Base-by-base conservation (phyloP, 2,797 vertebrate genomes). In the Falco peregrinus region DNA sequence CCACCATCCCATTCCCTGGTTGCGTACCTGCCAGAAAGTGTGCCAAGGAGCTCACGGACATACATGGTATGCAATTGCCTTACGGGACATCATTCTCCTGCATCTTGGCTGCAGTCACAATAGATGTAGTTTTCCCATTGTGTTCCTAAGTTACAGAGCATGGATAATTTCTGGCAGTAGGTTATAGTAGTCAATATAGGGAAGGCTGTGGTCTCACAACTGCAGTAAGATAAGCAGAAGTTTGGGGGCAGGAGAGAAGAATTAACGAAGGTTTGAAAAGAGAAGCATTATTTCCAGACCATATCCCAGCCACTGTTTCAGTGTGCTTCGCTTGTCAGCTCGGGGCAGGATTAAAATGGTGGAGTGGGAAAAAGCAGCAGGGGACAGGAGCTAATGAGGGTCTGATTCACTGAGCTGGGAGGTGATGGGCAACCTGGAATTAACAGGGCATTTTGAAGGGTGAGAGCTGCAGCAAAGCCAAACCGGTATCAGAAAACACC, bases 1-100 rank as follows among this genome's bases (percentile, higher is more conserved):
- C 15, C 39, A 28, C n/a, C 50, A 11, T 9, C 56, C 56, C 33
- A 17, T 15, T 57, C 35, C 11, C 69, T 33, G 51, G 29, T 20
- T 41, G 50, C 29, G 21, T 25, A 12, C 17, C 11, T 19, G 10
- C 48, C 79, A 83, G 68, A 16, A 47, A 39, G 16, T 3, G 5
- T 9, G 41, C 70, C 8, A 24, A 63, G 70, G 43, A 63, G 39
- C 48, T 84, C 29, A 16, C 9, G 39, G 81, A 8, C 18, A 25
- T 4, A 7, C 33, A 3, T 1, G 9, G 47, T 26, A 37, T 0
- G 0, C 5, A 6, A 24, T 0, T 60, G 68, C 64, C 39, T 25
- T 5, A 11, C 12, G 28, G n/a, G 16, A 26, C 57, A 10, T 15
- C 73, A 43, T 10, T 39, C 13, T 31, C 18, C 51, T 57, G 25